These are phyloP conservation scores for Silurus aristotelis DNA, from an alignment of 2,797 vertebrate genomes.

Conservation along the genomic window DNA sequence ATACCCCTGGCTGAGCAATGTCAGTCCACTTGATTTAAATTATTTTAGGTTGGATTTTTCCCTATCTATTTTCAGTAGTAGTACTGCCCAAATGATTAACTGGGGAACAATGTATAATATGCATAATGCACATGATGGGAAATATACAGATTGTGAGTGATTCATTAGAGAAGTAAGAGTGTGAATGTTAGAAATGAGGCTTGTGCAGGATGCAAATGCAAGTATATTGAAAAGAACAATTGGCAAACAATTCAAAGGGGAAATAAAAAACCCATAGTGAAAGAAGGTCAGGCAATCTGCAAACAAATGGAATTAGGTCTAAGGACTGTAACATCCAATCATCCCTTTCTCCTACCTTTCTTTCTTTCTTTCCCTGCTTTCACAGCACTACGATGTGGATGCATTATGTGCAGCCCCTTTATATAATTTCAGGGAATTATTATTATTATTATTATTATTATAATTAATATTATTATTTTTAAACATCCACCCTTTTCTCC, in stretches of 20 bases:
- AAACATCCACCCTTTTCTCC: background rate
- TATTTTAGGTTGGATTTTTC: background rate
- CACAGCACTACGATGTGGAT: constrained; percentile 76
- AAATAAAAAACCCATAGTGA: background rate
- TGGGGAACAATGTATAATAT: background rate
- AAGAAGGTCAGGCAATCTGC: background rate
- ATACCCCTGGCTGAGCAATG: background rate
- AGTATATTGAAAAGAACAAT: background rate
- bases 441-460: no score
- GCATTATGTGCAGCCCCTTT: constrained; percentile 58
- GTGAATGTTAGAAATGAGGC: background rate
- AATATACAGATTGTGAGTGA: background rate
- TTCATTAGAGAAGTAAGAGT: background rate
- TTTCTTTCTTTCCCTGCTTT: constrained; percentile 53
- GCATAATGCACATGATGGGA: background rate
- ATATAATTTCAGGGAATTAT: no score
- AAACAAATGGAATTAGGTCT: background rate
- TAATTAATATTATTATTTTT: background rate
- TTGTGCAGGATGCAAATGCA: background rate
- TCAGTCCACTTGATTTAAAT: background rate
- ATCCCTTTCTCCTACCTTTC: constrained; percentile 10
- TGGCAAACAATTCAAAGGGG: background rate
- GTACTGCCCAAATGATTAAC: no score
- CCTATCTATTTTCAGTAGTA: background rate
- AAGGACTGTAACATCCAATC: constrained; percentile 56